Percentiles rank a stretch among this genome's conserved stretches.
Evolutionary conservation across 1,140 invertebrate species (phyloP).

Genomic region (Carcinoscorpius rotundicauda): DNA sequence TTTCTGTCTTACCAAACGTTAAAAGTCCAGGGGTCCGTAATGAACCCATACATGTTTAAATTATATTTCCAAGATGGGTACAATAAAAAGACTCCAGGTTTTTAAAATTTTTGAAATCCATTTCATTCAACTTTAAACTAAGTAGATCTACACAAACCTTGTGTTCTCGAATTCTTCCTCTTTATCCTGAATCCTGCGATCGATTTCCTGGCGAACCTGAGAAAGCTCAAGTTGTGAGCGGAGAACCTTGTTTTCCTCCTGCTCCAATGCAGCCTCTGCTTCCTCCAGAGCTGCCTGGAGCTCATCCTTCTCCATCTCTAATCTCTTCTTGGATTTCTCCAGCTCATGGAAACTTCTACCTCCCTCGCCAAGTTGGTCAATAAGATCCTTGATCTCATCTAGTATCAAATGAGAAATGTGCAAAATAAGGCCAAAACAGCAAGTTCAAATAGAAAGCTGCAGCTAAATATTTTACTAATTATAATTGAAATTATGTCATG

Average conservation of each 20-base stretch:
- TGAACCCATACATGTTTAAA: no score
- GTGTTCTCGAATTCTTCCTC: slow-evolving; percentile 99
- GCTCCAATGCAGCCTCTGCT: slow-evolving; percentile 96
- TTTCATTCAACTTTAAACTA: not conserved
- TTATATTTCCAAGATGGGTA: no score
- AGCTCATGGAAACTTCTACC: slow-evolving; percentile 89
- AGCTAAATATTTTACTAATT: no score
- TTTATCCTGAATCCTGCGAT: slow-evolving; percentile 97
- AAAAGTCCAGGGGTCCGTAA: no score
- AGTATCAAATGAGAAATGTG: no score
- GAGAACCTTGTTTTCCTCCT: slow-evolving; percentile 95
- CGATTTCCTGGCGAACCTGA: slow-evolving; percentile 96
- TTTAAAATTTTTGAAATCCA: not conserved
- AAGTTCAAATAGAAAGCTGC: no score
- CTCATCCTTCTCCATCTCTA: slow-evolving; percentile 98
- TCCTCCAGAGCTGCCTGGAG: slow-evolving; percentile 97
- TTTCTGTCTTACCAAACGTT: no score
- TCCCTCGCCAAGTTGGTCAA: slow-evolving; percentile 97
- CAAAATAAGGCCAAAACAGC: no score
- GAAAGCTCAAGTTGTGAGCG: slow-evolving; percentile 92
- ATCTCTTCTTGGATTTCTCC: slow-evolving; percentile 91
- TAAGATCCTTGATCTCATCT: slow-evolving; percentile 96
- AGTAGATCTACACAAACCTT: slow-evolving; percentile 31
- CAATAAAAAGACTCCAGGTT: no score
- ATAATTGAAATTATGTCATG: no score